These are phyloP conservation scores for Pseudomyrmex gracilis DNA, from an alignment of 1,140 invertebrate genomes.

Conservation along the genomic window DNA sequence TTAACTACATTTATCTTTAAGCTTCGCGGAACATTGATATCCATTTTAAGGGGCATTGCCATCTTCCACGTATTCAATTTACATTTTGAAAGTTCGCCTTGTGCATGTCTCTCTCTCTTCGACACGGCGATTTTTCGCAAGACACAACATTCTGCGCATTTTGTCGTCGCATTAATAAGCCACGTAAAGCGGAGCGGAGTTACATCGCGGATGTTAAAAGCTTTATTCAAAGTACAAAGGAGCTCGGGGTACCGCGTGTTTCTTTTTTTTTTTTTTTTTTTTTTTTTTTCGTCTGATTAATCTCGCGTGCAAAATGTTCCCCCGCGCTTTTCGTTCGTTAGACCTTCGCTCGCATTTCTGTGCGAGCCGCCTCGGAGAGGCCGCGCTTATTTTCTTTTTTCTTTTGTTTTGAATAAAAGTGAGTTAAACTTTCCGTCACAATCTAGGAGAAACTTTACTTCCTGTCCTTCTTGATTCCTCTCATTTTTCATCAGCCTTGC, in stretches of 20 bases:
- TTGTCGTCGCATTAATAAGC: conserved; percentile 42
- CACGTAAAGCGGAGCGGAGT: conserved; percentile 13
- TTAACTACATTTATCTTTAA: background rate
- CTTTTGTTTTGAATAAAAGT: conserved; percentile 29
- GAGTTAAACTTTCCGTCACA: conserved; percentile 26
- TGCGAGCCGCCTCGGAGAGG: conserved; percentile 7
- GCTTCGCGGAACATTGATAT: no score
- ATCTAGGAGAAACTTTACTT: conserved; percentile 40
- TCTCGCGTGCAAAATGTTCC: conserved; percentile 44
- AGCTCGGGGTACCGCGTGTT: background rate
- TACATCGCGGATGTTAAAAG: conserved; percentile 40
- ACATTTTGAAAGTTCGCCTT: background rate
- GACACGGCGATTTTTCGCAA: background rate
- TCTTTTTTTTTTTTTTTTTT: conserved; percentile 32
- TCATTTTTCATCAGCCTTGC: conserved; percentile 45
- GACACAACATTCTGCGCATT: conserved; percentile 1
- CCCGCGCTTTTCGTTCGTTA: conserved; percentile 29
- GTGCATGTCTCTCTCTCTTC: background rate
- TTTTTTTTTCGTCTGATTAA: conserved; percentile 50
- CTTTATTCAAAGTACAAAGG: conserved; percentile 48
- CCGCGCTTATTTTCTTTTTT: background rate
- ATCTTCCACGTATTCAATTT: background rate
- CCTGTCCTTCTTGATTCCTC: conserved; percentile 6
- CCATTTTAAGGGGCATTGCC: no score
- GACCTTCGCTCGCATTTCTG: conserved; percentile 21